Percentiles rank a stretch among this genome's conserved stretches.
These are phyloP conservation scores for Brachionus asplanchnoidis DNA, from an alignment of 1,140 invertebrate genomes.

Conservation along the genomic window DNA sequence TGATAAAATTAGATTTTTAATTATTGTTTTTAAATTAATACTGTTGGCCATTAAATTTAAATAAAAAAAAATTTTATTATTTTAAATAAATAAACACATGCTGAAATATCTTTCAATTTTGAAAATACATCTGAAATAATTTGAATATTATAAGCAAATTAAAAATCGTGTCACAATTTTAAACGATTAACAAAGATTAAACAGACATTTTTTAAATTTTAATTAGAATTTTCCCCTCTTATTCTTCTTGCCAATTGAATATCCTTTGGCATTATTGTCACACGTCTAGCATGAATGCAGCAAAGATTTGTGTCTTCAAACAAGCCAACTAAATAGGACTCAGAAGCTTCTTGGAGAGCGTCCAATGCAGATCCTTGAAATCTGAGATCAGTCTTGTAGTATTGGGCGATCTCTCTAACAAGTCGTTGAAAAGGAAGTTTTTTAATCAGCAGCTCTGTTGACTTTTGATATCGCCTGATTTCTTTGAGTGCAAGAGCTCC, in stretches of 20 bases:
- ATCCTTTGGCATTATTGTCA: constrained; percentile 92
- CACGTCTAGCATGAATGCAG: constrained; percentile 85
- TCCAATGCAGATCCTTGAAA: constrained; percentile 61
- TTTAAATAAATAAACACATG: too few relatives aligned
- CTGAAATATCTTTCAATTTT: too few relatives aligned
- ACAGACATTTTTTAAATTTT: too few relatives aligned
- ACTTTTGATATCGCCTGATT: constrained; percentile 79
- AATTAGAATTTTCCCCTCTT: constrained; percentile 47
- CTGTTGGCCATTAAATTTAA: too few relatives aligned
- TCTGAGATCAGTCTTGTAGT: constrained; percentile 64
- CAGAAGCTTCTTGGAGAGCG: constrained; percentile 69
- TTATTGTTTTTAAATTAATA: too few relatives aligned
- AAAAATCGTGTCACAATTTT: too few relatives aligned
- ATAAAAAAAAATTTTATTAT: too few relatives aligned
- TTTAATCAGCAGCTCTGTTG: constrained; percentile 71
- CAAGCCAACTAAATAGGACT: constrained; percentile 78
- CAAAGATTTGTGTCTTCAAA: constrained; percentile 88
- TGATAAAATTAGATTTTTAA: too few relatives aligned
- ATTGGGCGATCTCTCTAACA: constrained; percentile 78
- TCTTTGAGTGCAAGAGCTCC: constrained; percentile 78
- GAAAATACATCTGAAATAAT: too few relatives aligned
- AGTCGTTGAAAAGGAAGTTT: constrained; percentile 78
- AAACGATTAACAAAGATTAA: too few relatives aligned
- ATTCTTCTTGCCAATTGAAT: constrained; percentile 65
- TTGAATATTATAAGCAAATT: too few relatives aligned